These are phyloP conservation scores for Tetramorium alpestre DNA, from an alignment of 1,140 invertebrate species.

Conservation along the genomic window DNA sequence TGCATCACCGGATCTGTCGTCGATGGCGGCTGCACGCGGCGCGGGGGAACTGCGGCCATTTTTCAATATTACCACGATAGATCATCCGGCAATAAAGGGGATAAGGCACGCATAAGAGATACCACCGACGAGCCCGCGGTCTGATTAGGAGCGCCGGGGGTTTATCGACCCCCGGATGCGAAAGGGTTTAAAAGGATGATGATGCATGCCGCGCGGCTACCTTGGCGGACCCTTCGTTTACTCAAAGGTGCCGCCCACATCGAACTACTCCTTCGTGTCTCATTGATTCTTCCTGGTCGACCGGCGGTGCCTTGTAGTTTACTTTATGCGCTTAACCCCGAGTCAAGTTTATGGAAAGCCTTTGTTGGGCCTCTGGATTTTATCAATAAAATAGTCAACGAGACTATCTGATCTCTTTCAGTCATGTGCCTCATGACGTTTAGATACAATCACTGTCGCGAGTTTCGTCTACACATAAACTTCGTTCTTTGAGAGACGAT, in stretches of 20 bases:
- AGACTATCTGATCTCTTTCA: slow-evolving; percentile 41
- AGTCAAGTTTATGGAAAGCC: slow-evolving; percentile 11
- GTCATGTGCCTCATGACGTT: not conserved
- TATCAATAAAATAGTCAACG: slow-evolving; percentile 65
- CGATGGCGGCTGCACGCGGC: slow-evolving; percentile 48
- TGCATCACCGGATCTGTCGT: slow-evolving; percentile 73
- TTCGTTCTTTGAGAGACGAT: not conserved
- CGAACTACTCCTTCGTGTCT: slow-evolving; percentile 64
- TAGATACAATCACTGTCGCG: slow-evolving; percentile 21
- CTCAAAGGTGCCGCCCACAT: slow-evolving; percentile 71
- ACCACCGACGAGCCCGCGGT: slow-evolving; percentile 64
- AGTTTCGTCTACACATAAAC: not conserved
- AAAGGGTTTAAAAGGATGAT: slow-evolving; percentile 50
- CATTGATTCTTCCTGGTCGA: slow-evolving; percentile 64
- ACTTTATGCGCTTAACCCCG: not conserved
- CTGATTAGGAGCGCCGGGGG: slow-evolving; percentile 69
- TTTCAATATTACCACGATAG: slow-evolving; percentile 77
- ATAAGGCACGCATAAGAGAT: slow-evolving; percentile 62
- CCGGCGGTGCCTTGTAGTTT: not conserved
- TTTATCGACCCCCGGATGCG: slow-evolving; percentile 67
- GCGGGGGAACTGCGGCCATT: slow-evolving; percentile 61
- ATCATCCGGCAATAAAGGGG: slow-evolving; percentile 75
- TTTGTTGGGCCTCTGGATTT: not conserved
- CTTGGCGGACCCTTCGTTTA: slow-evolving; percentile 49
- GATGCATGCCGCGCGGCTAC: slow-evolving; percentile 66